phyloP scores from a whole-genome alignment of 2,888 invertebrate species.

The Sinhomidia bicolor region DNA sequence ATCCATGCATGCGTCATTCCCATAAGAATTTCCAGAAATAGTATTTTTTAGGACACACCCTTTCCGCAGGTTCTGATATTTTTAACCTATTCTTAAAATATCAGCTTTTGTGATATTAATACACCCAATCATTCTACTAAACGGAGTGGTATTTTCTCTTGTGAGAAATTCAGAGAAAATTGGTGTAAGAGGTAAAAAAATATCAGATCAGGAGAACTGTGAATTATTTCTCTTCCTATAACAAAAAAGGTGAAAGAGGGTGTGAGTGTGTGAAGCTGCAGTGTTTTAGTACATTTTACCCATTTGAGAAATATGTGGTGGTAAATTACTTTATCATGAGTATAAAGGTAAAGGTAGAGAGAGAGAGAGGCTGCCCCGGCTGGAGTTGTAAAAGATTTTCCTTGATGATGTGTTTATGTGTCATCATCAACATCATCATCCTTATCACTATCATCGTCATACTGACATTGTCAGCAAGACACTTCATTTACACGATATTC shows the following conservation, averaged over 20 bases:
- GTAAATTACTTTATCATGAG: neutral
- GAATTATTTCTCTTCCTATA: neutral
- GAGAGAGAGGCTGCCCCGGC: too few relatives aligned
- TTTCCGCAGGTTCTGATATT: slow-evolving; percentile 45
- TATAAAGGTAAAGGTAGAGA: neutral
- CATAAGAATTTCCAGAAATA: slow-evolving; percentile 57
- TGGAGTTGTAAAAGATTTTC: neutral
- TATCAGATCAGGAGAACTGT: too few relatives aligned
- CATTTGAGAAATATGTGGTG: neutral
- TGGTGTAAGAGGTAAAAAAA: neutral
- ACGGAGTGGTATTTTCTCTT: neutral
- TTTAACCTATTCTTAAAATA: slow-evolving; percentile 18
- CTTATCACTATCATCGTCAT: neutral
- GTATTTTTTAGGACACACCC: slow-evolving; percentile 69
- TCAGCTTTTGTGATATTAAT: neutral
- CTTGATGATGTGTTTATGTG: neutral
- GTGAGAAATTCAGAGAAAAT: neutral
- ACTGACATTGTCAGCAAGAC: slow-evolving; percentile 5
- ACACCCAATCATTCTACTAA: neutral
- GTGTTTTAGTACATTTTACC: neutral
- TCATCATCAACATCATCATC: slow-evolving; percentile 26
- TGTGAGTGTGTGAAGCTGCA: too few relatives aligned
- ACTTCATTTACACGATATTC: slow-evolving; percentile 21
- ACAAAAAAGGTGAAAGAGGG: neutral
- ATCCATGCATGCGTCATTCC: slow-evolving; percentile 25